Evolutionary conservation across 53 echinoderm and acorn worm genomes (phyloP).

Genomic region (Paracentrotus lividus): DNA sequence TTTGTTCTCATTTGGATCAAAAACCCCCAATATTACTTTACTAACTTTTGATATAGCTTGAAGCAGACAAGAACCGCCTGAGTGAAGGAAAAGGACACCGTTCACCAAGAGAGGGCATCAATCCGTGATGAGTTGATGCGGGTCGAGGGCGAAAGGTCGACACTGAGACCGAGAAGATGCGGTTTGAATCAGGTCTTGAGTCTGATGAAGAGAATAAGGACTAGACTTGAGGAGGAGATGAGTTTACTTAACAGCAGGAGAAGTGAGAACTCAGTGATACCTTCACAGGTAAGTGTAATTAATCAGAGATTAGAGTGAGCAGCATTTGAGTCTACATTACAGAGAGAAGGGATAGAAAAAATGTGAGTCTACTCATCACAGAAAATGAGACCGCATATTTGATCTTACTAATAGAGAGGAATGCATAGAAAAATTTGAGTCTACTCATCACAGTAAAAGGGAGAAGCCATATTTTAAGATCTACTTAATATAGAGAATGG

Average conservation of each 20-base stretch:
- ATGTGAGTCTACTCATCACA: too few species aligned
- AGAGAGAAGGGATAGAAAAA: too few species aligned
- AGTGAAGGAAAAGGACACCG: slow-evolving; percentile 78
- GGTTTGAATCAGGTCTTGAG: slow-evolving; percentile 95
- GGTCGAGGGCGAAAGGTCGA: slow-evolving; percentile 98
- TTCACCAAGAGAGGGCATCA: slow-evolving; percentile 84
- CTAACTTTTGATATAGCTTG: slow-evolving; percentile 81
- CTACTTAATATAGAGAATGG: too few species aligned
- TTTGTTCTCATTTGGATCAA: too few species aligned
- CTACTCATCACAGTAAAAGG: too few species aligned
- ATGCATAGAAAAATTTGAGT: too few species aligned
- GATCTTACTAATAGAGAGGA: too few species aligned
- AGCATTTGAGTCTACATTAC: too few species aligned
- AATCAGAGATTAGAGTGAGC: too few species aligned
- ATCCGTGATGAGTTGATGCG: slow-evolving; percentile 92
- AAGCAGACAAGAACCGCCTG: slow-evolving; percentile 85
- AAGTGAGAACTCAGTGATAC: slow-evolving; percentile 87
- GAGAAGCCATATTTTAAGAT: too few species aligned
- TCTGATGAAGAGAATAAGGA: slow-evolving; percentile 77
- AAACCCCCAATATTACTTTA: too few species aligned
- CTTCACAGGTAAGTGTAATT: slow-evolving; percentile 95
- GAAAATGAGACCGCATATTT: too few species aligned
- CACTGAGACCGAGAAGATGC: slow-evolving; percentile 95
- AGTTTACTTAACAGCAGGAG: slow-evolving; percentile 73
- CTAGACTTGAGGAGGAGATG: slow-evolving; percentile 86